Percentiles rank a stretch among this genome's conserved stretches.
Evolutionary conservation across 2,888 invertebrate genomes (phyloP).

Genomic region (Philhelius pedissequus): DNA sequence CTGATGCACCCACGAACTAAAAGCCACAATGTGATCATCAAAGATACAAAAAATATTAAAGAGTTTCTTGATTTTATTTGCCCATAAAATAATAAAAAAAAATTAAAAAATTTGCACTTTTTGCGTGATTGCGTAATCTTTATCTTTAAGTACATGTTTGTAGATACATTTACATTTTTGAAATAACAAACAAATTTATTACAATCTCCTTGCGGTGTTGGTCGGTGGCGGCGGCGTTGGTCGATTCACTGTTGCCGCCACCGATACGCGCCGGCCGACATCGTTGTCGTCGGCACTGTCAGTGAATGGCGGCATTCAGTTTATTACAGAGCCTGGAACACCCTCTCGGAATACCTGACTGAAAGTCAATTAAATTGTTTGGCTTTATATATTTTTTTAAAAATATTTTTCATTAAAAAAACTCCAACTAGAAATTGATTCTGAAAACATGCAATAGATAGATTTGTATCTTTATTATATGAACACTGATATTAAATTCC

Average conservation of each 20-base stretch:
- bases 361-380: slow-evolving; percentile 39
- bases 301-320: slow-evolving; percentile 11
- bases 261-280: too few relatives aligned
- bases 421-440: slow-evolving; percentile 45
- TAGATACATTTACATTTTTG: slow-evolving; percentile 20
- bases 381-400: slow-evolving; percentile 10
- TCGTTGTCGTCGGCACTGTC: background rate
- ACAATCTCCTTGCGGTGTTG: slow-evolving; percentile 1
- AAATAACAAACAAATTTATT: slow-evolving; percentile 5
- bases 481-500: slow-evolving; percentile 13
- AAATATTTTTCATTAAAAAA: slow-evolving; percentile 1
- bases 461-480: slow-evolving; percentile 18
- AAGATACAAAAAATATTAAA: slow-evolving; percentile 26
- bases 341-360: slow-evolving; percentile 13
- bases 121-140: slow-evolving; percentile 37
- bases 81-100: slow-evolving; percentile 7
- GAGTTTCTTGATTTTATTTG: slow-evolving; percentile 19
- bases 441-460: slow-evolving; percentile 41
- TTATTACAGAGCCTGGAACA: slow-evolving; percentile 25
- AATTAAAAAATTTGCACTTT: slow-evolving; percentile 24
- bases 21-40: slow-evolving; percentile 36
- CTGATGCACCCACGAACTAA: background rate
- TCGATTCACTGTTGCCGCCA: background rate
- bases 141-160: background rate
- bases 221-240: background rate